Evolutionary conservation across 2,888 invertebrate species (phyloP).

Genomic region (Cremastinae sp.): DNA sequence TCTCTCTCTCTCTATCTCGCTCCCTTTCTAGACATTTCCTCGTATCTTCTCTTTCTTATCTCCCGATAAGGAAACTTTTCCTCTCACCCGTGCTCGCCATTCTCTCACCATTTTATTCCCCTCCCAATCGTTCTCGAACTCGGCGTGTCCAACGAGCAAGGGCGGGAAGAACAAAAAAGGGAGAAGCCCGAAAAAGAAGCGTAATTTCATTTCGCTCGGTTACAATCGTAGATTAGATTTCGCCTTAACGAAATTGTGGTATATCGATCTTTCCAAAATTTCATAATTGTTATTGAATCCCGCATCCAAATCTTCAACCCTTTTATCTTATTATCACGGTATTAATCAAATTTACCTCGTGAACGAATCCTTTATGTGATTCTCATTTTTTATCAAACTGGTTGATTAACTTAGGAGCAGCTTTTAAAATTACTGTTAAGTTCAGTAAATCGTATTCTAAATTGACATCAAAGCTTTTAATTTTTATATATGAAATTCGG

Average conservation of each 20-base stretch:
- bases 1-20: constrained; percentile 10
- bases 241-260: constrained; percentile 45
- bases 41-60: constrained; percentile 3
- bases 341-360: too few relatives aligned
- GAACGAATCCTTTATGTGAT: too few relatives aligned
- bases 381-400: too few relatives aligned
- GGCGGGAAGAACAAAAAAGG: constrained; percentile 14
- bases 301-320: too few relatives aligned
- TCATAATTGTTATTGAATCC: too few relatives aligned
- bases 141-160: constrained; percentile 30
- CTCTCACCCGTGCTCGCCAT: not conserved
- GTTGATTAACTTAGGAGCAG: too few relatives aligned
- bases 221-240: constrained; percentile 54
- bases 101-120: constrained; percentile 26
- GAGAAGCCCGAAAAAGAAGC: constrained; percentile 35
- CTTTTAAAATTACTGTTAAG: too few relatives aligned
- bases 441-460: too few relatives aligned
- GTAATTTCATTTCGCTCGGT: constrained; percentile 56
- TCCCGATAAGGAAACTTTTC: constrained; percentile 27
- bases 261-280: not conserved
- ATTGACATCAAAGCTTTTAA: too few relatives aligned
- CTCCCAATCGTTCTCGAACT: constrained; percentile 31
- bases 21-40: not conserved
- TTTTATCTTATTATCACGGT: too few relatives aligned
- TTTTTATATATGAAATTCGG: too few relatives aligned